Conservation (phyloP, 2,113 vertebrate genomes). For the Tetrax tetrax region DNA sequence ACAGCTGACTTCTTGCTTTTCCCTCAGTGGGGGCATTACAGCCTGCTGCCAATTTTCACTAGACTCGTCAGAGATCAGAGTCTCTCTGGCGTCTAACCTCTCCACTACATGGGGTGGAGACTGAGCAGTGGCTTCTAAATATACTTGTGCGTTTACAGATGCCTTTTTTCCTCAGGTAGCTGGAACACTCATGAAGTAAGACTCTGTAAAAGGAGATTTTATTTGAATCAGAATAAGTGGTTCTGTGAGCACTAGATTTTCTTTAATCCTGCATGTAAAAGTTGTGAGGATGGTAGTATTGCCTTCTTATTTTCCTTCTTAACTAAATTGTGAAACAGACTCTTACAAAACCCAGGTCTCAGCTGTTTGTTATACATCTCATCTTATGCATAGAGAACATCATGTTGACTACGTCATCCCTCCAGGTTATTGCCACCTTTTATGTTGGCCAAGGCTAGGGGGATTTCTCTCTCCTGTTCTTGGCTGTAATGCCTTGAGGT, state of each 20-base stretch:
- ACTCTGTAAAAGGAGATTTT: not conserved
- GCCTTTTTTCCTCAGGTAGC: not conserved
- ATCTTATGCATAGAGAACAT: not conserved
- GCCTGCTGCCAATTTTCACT: conserved; percentile 45
- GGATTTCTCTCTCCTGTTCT: not conserved
- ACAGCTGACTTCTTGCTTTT: conserved; percentile 45
- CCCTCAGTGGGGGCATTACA: conserved; percentile 39
- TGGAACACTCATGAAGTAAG: not conserved
- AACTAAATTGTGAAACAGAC: not conserved
- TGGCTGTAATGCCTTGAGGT: not conserved
- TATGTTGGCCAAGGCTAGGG: not conserved
- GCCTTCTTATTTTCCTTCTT: not conserved
- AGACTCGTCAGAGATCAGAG: not conserved
- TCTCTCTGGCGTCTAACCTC: not conserved
- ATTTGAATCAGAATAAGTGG: not conserved
- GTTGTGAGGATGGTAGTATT: not conserved
- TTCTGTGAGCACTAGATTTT: not conserved
- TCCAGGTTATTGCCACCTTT: not conserved
- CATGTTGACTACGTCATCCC: not conserved
- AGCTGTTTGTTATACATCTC: not conserved
- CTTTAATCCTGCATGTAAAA: not conserved
- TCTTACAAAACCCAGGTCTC: not conserved
- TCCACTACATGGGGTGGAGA: not conserved
- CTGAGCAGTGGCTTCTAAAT: not conserved
- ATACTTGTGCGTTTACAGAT: not conserved